Evolutionary conservation across 2,797 vertebrate genomes (phyloP), one percentile per base, ranked within the genome.

Genomic region (Gambelia wislizenii): DNA sequence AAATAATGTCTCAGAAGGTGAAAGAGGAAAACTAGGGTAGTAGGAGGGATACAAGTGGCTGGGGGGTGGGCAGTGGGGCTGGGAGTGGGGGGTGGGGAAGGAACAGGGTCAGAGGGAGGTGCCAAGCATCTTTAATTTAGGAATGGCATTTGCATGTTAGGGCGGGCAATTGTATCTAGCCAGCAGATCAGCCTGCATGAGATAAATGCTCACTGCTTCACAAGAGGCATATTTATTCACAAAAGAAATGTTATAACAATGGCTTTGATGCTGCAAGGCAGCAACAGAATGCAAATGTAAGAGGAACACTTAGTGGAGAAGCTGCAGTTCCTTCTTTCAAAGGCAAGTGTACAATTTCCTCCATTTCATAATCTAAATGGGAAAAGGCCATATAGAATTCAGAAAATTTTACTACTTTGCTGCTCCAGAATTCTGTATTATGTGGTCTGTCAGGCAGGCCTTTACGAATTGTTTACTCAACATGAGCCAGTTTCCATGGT

Each of bases 1-100:
- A 97, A 97, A 97, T 97, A 97, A 96, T 96, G 89, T 96, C 95
- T 79, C 94, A 78, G 92, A 91, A 97, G 92, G 94, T 94, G 78
- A 87, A 91, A 67, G 83, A 96, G 77, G 61, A 12, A 91, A 92
- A 92, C 36, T 91, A 47, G 92, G 92, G 89, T 91, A 92, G 90
- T 92, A 91, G 94, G 93, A 75, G 76, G 0, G 0, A 79, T 87
- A 84, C 74, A 86, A 85, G 56, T 59, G 20, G 56, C 20, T 59
- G 56, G 56, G 20, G 59, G n/a, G n/a, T n/a, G n/a, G n/a, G n/a
- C n/a, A n/a, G n/a, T n/a, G n/a, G n/a, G n/a, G n/a, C n/a, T n/a
- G n/a, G n/a, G n/a, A n/a, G n/a, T n/a, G n/a, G n/a, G n/a, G 0
- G 0, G 70, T 0, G 85, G 83, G 49, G 54, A 59, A 88, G 54